A percentile compares a stretch with the other conserved stretches of the same genome.
phyloP scores from a whole-genome alignment of 2,113 vertebrate species.

The Aviceda subcristata region DNA sequence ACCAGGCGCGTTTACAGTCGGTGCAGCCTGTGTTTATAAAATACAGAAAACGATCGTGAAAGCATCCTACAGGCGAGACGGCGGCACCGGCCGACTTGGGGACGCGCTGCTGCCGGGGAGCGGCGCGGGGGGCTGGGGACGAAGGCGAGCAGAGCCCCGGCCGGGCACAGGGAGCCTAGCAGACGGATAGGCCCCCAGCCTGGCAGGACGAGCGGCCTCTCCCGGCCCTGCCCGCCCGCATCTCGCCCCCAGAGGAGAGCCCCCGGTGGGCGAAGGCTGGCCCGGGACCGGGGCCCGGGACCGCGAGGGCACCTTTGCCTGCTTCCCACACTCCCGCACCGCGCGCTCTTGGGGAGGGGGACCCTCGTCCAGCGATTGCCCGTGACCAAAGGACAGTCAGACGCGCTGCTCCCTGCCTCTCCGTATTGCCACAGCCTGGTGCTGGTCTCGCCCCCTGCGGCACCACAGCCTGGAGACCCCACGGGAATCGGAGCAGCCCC shows the following conservation, averaged over 20 bases:
- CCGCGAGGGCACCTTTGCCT: background rate
- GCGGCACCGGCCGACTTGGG: background rate
- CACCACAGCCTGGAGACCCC: background rate
- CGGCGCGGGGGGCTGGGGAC: background rate
- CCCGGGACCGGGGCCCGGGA: too few relatives aligned
- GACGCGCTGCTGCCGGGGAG: background rate
- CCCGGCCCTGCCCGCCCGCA: background rate
- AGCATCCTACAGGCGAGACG: background rate
- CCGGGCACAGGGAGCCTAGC: background rate
- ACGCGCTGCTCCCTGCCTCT: background rate
- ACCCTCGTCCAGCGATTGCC: too few relatives aligned
- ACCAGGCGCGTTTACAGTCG: background rate
- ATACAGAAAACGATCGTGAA: background rate
- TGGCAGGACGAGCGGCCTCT: background rate
- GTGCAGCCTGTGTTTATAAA: conserved; percentile 15
- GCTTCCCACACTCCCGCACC: background rate
- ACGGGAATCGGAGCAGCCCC: background rate
- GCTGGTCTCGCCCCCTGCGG: background rate
- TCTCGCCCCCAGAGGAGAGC: background rate
- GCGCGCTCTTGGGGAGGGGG: background rate
- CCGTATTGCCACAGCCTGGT: background rate
- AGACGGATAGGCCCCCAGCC: background rate
- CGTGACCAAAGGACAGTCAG: background rate
- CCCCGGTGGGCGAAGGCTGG: background rate
- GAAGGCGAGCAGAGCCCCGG: too few relatives aligned